Percentiles rank a stretch among this genome's conserved stretches.
phyloP scores from a whole-genome alignment of 1,140 invertebrate species.

The Eriosoma lanigerum region DNA sequence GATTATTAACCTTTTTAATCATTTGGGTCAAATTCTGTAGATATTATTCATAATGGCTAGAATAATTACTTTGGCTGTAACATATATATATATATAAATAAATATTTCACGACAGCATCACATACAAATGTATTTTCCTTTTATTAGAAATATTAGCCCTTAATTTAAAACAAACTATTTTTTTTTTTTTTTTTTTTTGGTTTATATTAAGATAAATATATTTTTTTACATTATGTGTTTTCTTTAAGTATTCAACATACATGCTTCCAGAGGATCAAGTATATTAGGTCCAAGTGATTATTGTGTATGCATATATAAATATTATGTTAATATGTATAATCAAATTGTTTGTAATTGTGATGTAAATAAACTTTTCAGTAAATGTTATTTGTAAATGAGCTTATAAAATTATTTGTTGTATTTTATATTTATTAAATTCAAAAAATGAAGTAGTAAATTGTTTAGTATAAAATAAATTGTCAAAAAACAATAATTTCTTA shows the following conservation, averaged over 20 bases:
- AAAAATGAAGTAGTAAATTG: no score
- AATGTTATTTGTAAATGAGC: conserved; percentile 41
- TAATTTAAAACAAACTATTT: not conserved
- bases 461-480: no score
- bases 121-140: conserved; percentile 10
- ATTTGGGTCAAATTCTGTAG: no score
- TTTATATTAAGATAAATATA: conserved; percentile 5
- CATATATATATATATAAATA: conserved; percentile 21
- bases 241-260: conserved; percentile 1
- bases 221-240: conserved; percentile 3
- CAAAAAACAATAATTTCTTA: no score
- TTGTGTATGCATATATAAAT: conserved; percentile 15
- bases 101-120: conserved; percentile 34
- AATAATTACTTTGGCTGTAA: no score
- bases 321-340: conserved; percentile 35
- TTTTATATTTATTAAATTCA: no score
- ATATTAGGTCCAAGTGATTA: conserved; percentile 24
- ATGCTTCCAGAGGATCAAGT: conserved; percentile 39
- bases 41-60: no score
- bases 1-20: no score
- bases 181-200: not conserved
- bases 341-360: conserved; percentile 21
- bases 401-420: not conserved
- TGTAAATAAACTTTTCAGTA: conserved; percentile 41
- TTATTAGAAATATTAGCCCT: not conserved